phyloP scores from a whole-genome alignment of 2,797 vertebrate genomes.

The Rhadinocentrus ornatus region DNA sequence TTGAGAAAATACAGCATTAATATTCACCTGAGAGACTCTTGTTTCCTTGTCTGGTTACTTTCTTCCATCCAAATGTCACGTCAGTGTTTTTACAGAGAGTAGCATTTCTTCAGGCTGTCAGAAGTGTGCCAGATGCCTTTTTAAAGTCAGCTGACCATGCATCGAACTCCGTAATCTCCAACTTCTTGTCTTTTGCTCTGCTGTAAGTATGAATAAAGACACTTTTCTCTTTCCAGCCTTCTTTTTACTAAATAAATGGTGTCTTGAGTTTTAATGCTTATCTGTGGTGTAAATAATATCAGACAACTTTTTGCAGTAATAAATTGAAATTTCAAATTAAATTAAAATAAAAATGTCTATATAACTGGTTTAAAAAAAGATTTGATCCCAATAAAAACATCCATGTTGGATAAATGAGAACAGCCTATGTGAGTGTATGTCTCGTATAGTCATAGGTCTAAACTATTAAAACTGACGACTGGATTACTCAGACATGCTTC shows the following conservation, averaged over 20 bases:
- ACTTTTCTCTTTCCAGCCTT: neutral
- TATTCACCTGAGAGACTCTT: slow-evolving; percentile 30
- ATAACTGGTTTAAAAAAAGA: neutral
- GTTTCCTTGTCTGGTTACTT: slow-evolving; percentile 7
- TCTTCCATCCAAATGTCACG: slow-evolving; percentile 1
- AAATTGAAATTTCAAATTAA: too few relatives aligned
- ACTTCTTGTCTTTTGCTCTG: slow-evolving; percentile 1
- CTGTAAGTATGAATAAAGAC: neutral
- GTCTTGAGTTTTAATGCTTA: neutral
- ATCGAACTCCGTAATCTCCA: slow-evolving; percentile 7
- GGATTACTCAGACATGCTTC: slow-evolving; percentile 42
- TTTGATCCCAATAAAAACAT: neutral
- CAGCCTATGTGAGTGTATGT: neutral
- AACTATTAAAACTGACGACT: slow-evolving; percentile 19
- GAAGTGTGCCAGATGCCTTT: slow-evolving; percentile 62
- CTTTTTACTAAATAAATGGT: neutral
- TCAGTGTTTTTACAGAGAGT: slow-evolving; percentile 9
- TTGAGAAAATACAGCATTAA: slow-evolving; percentile 67
- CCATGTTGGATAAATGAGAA: neutral
- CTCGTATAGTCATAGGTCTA: neutral
- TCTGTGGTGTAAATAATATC: neutral
- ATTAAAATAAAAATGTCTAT: too few relatives aligned
- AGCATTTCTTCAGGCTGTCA: slow-evolving; percentile 40
- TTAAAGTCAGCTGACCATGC: slow-evolving; percentile 53
- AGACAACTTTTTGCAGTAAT: too few relatives aligned